phyloP scores from a whole-genome alignment of 1,140 invertebrate species.

The Micrasema longulum region DNA sequence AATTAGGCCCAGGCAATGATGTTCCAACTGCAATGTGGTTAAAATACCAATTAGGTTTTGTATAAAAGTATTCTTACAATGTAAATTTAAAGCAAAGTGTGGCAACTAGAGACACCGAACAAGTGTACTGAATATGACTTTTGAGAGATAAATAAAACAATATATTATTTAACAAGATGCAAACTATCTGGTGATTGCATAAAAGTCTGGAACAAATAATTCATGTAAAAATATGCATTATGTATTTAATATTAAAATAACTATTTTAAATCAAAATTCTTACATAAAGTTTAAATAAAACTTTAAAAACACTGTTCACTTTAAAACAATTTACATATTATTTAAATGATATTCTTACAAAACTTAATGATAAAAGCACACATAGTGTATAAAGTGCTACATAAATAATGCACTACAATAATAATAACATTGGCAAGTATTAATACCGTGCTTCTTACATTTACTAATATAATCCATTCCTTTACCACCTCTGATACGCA shows the following conservation, averaged over 20 bases:
- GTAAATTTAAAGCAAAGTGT: conserved; percentile 54
- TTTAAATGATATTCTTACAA: conserved; percentile 37
- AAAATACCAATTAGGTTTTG: not conserved
- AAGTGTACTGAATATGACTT: conserved; percentile 6
- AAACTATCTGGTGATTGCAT: no score
- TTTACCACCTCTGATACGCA: conserved; percentile 51
- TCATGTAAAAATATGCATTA: conserved; percentile 39
- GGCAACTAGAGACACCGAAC: conserved; percentile 54
- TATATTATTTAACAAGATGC: no score
- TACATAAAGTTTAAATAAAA: conserved; percentile 30
- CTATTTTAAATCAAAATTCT: conserved; percentile 22
- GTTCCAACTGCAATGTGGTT: not conserved
- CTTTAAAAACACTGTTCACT: conserved; percentile 26
- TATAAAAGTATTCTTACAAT: conserved; percentile 8
- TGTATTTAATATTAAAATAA: conserved; percentile 36
- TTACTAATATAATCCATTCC: conserved; percentile 42
- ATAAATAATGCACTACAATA: conserved; percentile 53
- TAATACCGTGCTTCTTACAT: conserved; percentile 53
- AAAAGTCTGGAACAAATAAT: conserved; percentile 22
- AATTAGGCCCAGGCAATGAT: conserved; percentile 41
- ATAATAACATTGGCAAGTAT: conserved; percentile 55
- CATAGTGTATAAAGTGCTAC: conserved; percentile 43
- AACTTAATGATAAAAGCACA: conserved; percentile 47
- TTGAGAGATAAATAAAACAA: no score
- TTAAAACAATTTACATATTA: conserved; percentile 26